phyloP scores from a whole-genome alignment of 2,113 vertebrate species.

The Rhipidura dahli region DNA sequence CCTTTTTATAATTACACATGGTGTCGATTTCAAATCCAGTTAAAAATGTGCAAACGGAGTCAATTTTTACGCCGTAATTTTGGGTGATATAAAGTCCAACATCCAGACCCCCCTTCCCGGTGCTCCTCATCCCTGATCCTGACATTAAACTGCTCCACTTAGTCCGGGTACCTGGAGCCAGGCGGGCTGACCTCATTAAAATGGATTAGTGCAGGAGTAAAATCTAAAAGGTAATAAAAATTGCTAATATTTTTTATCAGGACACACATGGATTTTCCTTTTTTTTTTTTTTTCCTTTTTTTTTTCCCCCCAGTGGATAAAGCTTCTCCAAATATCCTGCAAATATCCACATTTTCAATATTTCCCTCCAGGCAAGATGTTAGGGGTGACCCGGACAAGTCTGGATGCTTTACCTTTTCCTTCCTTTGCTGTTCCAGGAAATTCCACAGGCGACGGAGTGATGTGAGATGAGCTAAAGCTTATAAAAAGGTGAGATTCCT shows the following conservation, averaged over 20 bases:
- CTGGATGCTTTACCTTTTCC: not conserved
- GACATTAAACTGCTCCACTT: constrained; percentile 55
- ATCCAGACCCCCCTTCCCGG: not conserved
- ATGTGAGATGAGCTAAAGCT: not conserved
- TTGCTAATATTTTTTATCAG: constrained; percentile 40
- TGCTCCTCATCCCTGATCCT: constrained; percentile 36
- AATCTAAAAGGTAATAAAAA: constrained; percentile 69
- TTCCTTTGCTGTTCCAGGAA: not conserved
- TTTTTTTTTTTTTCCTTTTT: too few species aligned
- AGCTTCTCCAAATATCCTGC: not conserved
- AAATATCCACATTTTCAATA: not conserved
- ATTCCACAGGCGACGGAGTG: not conserved
- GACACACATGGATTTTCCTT: not conserved
- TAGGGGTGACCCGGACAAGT: not conserved
- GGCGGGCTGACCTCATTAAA: constrained; percentile 65
- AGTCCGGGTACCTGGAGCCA: constrained; percentile 49
- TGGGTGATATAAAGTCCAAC: constrained; percentile 40
- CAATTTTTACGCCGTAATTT: constrained; percentile 56
- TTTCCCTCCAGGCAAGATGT: not conserved
- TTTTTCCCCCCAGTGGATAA: not conserved
- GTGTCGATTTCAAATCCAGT: constrained; percentile 63
- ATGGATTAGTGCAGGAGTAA: constrained; percentile 57
- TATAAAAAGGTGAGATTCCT: not conserved
- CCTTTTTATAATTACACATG: constrained; percentile 50
- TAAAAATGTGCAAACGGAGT: constrained; percentile 62